Conservation (phyloP, 2,797 vertebrate genomes). For the Hydrolagus colliei region DNA sequence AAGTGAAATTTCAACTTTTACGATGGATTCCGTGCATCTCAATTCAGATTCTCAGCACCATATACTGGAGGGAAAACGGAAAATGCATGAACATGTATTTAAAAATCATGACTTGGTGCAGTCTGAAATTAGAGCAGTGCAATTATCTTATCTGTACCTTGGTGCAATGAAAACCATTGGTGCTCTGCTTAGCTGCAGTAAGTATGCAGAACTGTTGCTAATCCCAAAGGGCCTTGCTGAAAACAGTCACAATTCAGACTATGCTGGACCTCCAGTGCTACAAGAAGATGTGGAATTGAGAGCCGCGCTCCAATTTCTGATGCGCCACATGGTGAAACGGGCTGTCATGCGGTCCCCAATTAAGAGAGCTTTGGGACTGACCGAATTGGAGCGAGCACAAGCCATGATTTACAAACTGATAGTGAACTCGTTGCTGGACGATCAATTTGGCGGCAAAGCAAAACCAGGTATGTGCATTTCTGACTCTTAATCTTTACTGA, state of each 20-base stretch:
- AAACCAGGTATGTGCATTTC: slow-evolving; percentile 62
- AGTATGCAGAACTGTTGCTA: slow-evolving; percentile 89
- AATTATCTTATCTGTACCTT: slow-evolving; percentile 89
- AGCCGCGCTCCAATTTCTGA: slow-evolving; percentile 86
- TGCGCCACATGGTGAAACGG: slow-evolving; percentile 96
- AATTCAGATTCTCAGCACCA: slow-evolving; percentile 55
- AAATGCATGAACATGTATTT: slow-evolving; percentile 71
- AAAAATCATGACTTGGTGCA: slow-evolving; percentile 71
- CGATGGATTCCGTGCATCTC: slow-evolving; percentile 53
- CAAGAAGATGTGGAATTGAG: slow-evolving; percentile 89
- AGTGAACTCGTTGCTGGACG: slow-evolving; percentile 82
- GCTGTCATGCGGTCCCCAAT: slow-evolving; percentile 93
- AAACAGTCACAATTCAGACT: slow-evolving; percentile 86
- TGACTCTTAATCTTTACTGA: background rate
- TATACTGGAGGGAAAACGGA: slow-evolving; percentile 65
- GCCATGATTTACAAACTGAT: slow-evolving; percentile 95
- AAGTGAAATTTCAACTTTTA: slow-evolving; percentile 68
- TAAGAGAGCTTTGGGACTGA: slow-evolving; percentile 80
- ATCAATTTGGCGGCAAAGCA: slow-evolving; percentile 67
- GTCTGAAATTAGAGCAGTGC: slow-evolving; percentile 84
- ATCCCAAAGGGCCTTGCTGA: slow-evolving; percentile 82
- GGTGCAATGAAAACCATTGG: slow-evolving; percentile 95
- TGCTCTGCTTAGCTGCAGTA: slow-evolving; percentile 89
- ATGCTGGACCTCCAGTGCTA: slow-evolving; percentile 71
- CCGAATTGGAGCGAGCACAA: slow-evolving; percentile 88